Base-by-base conservation (phyloP, 2,113 vertebrate genomes). In the Promerops cafer region DNA sequence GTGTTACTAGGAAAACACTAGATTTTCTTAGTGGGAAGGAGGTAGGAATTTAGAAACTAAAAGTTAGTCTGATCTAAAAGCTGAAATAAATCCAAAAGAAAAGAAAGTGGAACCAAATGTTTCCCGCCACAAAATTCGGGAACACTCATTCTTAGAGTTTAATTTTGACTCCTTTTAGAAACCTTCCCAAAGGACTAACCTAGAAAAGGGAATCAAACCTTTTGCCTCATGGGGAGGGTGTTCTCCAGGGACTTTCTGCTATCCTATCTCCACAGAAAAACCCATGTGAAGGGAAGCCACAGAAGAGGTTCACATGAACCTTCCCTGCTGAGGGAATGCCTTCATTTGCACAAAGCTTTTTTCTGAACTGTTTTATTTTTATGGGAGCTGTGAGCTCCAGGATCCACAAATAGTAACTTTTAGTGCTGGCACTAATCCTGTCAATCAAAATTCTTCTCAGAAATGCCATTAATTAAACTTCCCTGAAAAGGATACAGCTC, bases 401-500 rank as follows among this genome's bases (percentile, higher is more conserved):
- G 79, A 93, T 96, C 66, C 68, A 85, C 42, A 93, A 91, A 96
- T 66, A 96, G 87, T 63, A 85, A 83, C 71, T 91, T 93, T 66
- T 85, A 91, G 88, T 77, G 54, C n/a, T 91, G 74, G 66, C 45
- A 72, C 37, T 95, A 93, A 82, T 77, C 31, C 71, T 92, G 90
- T 93, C 93, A 90, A 54, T 95, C 82, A 81, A 47, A 83, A 47
- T 91, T 80, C 74, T 94, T 94, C 83, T 90, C 77, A 90, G 92
- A 91, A 96, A 83, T 42, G 39, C 52, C 30, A 59, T 77, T 86
- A 95, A 90, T 93, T 90, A 70, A 87, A 88, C 28, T 66, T 86
- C 8, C 22, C 35, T 93, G 79, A 37, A 94, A 88, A 94, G 33
- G 39, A 47, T 26, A 8, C 16, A 81, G 42, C 52, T 83, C 5